Conservation (phyloP, 2,797 vertebrate genomes). For the Brotula barbata region DNA sequence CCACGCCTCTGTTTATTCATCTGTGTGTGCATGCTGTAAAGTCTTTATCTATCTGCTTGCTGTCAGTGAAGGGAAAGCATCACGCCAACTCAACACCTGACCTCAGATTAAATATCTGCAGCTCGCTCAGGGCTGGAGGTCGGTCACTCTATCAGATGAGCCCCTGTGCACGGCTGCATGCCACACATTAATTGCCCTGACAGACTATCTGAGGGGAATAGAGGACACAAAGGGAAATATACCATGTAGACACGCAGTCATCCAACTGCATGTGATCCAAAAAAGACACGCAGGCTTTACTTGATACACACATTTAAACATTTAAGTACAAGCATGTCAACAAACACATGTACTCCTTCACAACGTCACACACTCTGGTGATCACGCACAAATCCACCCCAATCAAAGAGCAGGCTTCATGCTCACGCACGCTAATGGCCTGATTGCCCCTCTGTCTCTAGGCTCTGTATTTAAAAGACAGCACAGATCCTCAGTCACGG, state of each 20-base stretch:
- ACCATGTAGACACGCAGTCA: constrained; percentile 22
- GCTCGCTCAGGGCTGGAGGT: constrained; percentile 45
- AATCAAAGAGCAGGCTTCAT: constrained; percentile 52
- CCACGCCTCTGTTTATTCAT: constrained; percentile 27
- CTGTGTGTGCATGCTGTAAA: constrained; percentile 35
- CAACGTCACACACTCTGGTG: constrained; percentile 27
- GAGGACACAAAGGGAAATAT: constrained; percentile 40
- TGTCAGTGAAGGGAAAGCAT: constrained; percentile 46
- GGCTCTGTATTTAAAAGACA: constrained; percentile 55
- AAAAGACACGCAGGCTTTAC: constrained; percentile 30
- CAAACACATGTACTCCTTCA: constrained; percentile 21
- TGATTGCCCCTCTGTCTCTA: constrained; percentile 55
- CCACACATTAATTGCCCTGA: constrained; percentile 56
- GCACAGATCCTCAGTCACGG: constrained; percentile 42
- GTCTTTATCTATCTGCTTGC: constrained; percentile 61
- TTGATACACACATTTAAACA: constrained; percentile 17
- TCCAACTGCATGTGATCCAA: constrained; percentile 15
- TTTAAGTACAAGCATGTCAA: constrained; percentile 35
- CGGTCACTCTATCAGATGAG: constrained; percentile 51
- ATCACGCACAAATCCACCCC: constrained; percentile 39
- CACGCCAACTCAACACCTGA: constrained; percentile 59
- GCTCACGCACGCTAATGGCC: constrained; percentile 55
- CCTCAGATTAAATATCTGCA: constrained; percentile 59
- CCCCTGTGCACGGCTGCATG: constrained; percentile 47
- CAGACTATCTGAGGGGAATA: constrained; percentile 51